These are phyloP conservation scores for Cheiracanthium punctorium DNA, from an alignment of 2,888 invertebrate genomes.

Conservation along the genomic window DNA sequence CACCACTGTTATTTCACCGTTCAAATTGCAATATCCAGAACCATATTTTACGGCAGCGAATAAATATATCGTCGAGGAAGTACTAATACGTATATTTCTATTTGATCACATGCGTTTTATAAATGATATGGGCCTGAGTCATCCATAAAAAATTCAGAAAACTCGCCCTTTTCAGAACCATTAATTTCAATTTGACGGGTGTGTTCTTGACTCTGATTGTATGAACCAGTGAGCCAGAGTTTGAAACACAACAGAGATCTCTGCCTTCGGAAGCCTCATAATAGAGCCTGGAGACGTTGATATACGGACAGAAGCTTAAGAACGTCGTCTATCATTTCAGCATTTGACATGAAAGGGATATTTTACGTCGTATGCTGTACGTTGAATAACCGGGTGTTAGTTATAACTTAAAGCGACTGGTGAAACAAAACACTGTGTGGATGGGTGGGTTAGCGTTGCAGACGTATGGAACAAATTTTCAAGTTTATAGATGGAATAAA, in stretches of 20 bases:
- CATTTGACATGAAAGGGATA: conserved; percentile 5
- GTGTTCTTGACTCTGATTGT: background rate
- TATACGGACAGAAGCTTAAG: background rate
- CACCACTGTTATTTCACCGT: no score
- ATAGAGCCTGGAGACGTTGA: background rate
- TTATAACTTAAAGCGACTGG: background rate
- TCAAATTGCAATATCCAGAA: no score
- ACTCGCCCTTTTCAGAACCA: no score
- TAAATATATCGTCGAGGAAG: no score
- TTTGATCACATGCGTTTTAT: no score
- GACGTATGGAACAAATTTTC: no score
- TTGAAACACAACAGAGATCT: background rate
- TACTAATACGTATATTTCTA: no score
- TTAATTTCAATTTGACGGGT: background rate
- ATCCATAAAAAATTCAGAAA: no score
- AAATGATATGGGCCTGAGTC: no score
- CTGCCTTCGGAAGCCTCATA: background rate
- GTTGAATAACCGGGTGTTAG: background rate
- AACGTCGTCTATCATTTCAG: background rate
- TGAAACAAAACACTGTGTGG: background rate
- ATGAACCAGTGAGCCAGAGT: background rate
- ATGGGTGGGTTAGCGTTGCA: no score
- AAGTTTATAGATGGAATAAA: no score
- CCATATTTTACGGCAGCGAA: no score
- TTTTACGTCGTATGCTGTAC: background rate